Evolutionary conservation across 2,113 vertebrate species (phyloP).

Genomic region (Odontesthes bonariensis): DNA sequence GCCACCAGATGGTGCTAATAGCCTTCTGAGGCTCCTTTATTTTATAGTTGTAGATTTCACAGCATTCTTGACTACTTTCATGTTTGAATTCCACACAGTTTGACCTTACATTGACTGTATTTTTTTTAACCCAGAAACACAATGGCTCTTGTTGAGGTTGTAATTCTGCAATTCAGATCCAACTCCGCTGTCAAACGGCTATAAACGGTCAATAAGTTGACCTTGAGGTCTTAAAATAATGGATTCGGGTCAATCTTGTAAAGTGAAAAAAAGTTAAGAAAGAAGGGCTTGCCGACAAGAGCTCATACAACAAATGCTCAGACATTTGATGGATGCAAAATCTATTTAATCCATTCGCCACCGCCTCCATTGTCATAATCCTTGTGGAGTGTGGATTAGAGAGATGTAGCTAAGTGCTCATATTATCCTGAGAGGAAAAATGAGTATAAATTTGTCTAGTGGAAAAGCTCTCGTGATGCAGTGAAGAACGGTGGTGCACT

Average conservation of each 20-base stretch:
- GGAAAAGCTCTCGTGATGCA: conserved; percentile 31
- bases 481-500: conserved; percentile 15
- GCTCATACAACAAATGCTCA: conserved; percentile 50
- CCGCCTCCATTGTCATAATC: conserved; percentile 81
- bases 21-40: conserved; percentile 17
- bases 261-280: conserved; percentile 47
- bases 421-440: conserved; percentile 69
- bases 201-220: conserved; percentile 1
- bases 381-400: conserved; percentile 78
- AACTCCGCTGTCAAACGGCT: neutral
- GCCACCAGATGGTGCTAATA: conserved; percentile 80
- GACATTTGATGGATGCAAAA: conserved; percentile 72
- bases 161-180: neutral
- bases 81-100: conserved; percentile 9
- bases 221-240: conserved; percentile 13
- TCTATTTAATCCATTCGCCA: conserved; percentile 74
- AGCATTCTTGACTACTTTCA: neutral
- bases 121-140: neutral
- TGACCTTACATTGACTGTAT: neutral
- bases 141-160: neutral
- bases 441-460: conserved; percentile 52
- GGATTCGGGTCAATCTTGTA: conserved; percentile 46
- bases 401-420: conserved; percentile 75
- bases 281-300: conserved; percentile 28
- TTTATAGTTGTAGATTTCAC: neutral